Percentiles rank a stretch among this genome's conserved stretches.
These are phyloP conservation scores for Goniozus legneri DNA, from an alignment of 1,140 invertebrate genomes.

Conservation along the genomic window DNA sequence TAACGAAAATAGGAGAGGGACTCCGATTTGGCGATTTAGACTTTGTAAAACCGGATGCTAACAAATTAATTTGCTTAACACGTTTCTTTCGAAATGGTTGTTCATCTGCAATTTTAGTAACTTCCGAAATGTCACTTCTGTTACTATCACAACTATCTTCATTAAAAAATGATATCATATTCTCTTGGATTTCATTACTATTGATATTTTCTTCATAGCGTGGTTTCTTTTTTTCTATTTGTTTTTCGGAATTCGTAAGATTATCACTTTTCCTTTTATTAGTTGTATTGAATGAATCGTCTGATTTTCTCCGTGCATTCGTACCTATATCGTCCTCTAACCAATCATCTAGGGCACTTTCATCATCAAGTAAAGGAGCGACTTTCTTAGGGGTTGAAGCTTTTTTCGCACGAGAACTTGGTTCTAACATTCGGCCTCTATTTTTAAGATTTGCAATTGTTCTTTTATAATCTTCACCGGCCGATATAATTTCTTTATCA, in stretches of 20 bases:
- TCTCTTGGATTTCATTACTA: not conserved
- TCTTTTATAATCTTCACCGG: constrained; percentile 41
- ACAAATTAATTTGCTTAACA: constrained; percentile 26
- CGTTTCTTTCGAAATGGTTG: constrained; percentile 2
- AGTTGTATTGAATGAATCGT: constrained; percentile 3
- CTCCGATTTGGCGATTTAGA: constrained; percentile 15
- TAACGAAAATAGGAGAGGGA: constrained; percentile 21
- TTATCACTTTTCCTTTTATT: constrained; percentile 16
- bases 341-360: constrained; percentile 50
- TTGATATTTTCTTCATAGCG: not conserved
- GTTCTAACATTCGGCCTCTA: constrained; percentile 14
- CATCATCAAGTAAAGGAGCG: constrained; percentile 43
- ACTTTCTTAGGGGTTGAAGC: constrained; percentile 9
- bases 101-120: constrained; percentile 2
- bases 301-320: not conserved
- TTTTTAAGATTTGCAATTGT: constrained; percentile 41
- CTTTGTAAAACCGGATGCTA: constrained; percentile 32
- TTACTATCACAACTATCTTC: constrained; percentile 20
- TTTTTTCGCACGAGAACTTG: not conserved
- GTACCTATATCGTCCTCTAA: constrained; percentile 48
- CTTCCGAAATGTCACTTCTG: not conserved
- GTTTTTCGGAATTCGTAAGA: constrained; percentile 2
- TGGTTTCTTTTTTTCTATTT: not conserved
- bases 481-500: constrained; percentile 29
- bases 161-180: not conserved